Evolutionary conservation across 2,113 vertebrate genomes (phyloP).

Genomic region (Podiceps cristatus): DNA sequence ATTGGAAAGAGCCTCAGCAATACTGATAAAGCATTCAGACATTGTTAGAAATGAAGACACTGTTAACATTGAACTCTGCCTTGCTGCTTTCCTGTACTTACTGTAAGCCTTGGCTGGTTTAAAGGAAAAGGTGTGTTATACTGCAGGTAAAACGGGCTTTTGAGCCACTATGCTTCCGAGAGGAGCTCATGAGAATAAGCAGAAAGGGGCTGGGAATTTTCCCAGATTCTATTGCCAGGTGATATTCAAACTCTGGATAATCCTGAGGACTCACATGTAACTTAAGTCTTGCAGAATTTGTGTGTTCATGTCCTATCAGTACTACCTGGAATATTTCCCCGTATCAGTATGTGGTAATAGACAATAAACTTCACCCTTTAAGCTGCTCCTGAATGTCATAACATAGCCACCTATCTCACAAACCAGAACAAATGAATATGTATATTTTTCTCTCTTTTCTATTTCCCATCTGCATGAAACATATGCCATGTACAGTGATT

Average conservation of each 20-base stretch:
- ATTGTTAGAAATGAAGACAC: background rate
- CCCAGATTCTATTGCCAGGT: background rate
- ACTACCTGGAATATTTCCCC: background rate
- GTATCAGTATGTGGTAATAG: background rate
- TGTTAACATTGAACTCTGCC: background rate
- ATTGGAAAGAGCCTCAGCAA: background rate
- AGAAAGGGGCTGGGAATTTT: background rate
- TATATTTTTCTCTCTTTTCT: conserved; percentile 37
- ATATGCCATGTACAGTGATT: conserved; percentile 51
- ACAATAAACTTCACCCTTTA: background rate
- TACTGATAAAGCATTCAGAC: background rate
- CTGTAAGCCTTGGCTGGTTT: background rate
- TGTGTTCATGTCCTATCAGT: background rate
- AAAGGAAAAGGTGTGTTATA: background rate
- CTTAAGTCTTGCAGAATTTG: background rate
- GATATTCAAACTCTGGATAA: background rate
- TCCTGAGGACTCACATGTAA: background rate
- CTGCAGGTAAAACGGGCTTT: background rate
- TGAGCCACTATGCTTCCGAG: background rate
- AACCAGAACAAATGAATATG: conserved; percentile 57
- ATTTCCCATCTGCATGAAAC: conserved; percentile 68
- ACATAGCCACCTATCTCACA: conserved; percentile 11
- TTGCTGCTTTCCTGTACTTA: background rate
- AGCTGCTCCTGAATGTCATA: background rate
- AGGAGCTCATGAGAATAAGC: background rate